Percentiles rank a stretch among this genome's conserved stretches.
These are phyloP conservation scores for Pseudoatta argentina DNA, from an alignment of 1,140 invertebrate genomes.

Conservation along the genomic window DNA sequence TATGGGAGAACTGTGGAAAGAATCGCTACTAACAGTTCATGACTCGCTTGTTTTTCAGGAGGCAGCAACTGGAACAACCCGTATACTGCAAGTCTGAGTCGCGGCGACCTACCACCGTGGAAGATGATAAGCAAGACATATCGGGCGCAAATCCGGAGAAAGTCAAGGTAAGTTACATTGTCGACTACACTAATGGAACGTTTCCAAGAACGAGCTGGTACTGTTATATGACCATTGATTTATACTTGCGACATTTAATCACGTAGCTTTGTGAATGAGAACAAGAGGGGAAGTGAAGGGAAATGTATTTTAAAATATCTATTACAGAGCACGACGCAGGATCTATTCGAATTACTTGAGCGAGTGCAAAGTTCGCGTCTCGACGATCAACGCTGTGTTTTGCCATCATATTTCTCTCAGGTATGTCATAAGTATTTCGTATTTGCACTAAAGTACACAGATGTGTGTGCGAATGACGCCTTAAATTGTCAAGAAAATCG, in stretches of 20 bases:
- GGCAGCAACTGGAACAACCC: conserved; percentile 85
- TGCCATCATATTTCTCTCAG: conserved; percentile 95
- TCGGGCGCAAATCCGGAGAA: conserved; percentile 78
- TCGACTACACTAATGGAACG: not conserved
- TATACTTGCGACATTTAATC: not conserved
- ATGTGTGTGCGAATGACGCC: not conserved
- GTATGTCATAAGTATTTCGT: conserved; percentile 85
- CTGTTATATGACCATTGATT: not conserved
- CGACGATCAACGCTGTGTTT: conserved; percentile 97
- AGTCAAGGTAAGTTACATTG: conserved; percentile 73
- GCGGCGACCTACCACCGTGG: conserved; percentile 66
- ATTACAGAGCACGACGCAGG: conserved; percentile 90
- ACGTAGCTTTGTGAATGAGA: not conserved
- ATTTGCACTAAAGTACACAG: not conserved
- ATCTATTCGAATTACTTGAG: conserved; percentile 96
- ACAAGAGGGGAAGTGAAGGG: too few relatives aligned
- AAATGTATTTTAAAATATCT: conserved; percentile 14
- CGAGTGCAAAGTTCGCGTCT: conserved; percentile 96
- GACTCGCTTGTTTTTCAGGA: conserved; percentile 77
- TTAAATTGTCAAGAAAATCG: not conserved
- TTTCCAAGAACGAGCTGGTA: not conserved
- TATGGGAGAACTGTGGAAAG: not conserved
- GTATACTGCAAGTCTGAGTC: conserved; percentile 84
- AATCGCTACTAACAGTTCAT: not conserved
- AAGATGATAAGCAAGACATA: conserved; percentile 81